Percentiles rank a stretch among this genome's conserved stretches.
Conservation (phyloP, 2,888 invertebrate species). For the Acanthococcus lagerstroemiae region DNA sequence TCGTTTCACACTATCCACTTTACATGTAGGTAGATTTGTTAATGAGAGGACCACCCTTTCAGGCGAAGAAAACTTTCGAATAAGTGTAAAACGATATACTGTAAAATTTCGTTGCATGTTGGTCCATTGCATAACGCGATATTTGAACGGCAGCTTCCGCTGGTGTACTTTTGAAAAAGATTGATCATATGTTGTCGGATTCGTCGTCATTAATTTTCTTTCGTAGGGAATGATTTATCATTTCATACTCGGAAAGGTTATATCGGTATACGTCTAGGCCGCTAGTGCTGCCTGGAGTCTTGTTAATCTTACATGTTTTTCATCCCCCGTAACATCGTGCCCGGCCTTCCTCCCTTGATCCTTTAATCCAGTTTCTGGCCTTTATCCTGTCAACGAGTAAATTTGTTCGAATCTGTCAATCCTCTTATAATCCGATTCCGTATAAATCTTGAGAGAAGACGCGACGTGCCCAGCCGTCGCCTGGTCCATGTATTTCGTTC, state of each 20-base stretch:
- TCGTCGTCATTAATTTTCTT: background rate
- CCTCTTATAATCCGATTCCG: background rate
- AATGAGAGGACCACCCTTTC: too few relatives aligned
- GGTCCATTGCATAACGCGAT: background rate
- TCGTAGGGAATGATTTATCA: background rate
- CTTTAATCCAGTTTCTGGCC: background rate
- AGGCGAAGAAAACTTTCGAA: too few relatives aligned
- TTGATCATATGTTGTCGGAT: background rate
- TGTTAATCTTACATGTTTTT: background rate
- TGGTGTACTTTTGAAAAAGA: background rate
- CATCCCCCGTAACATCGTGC: too few relatives aligned
- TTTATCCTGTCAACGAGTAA: constrained; percentile 4
- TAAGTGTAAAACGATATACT: too few relatives aligned
- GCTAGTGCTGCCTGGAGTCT: background rate
- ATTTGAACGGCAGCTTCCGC: background rate
- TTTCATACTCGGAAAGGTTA: background rate
- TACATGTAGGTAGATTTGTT: too few relatives aligned
- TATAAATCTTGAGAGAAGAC: too few relatives aligned
- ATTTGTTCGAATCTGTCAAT: constrained; percentile 1
- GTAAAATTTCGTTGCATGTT: too few relatives aligned
- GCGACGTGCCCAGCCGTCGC: too few relatives aligned
- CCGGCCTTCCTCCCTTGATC: background rate
- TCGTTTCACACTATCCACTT: too few relatives aligned
- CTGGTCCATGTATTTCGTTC: background rate
- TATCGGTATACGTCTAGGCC: too few relatives aligned